A percentile compares a stretch with the other conserved stretches of the same genome.
phyloP scores from a whole-genome alignment of 2,888 invertebrate genomes.

The Ctenicera cuprea region DNA sequence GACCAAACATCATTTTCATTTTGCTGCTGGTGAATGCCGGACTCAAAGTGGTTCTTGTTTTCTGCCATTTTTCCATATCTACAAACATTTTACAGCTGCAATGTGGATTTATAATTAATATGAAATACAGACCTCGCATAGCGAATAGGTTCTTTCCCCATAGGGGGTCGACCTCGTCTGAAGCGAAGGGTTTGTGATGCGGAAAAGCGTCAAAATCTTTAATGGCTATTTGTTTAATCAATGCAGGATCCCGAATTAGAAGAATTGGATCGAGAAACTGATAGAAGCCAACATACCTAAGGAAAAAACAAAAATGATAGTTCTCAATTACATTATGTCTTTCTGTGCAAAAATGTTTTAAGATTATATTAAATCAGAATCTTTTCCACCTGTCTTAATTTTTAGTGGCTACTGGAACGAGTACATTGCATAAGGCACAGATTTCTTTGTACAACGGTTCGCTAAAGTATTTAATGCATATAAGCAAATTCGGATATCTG shows the following conservation, averaged over 20 bases:
- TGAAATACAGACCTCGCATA: conserved; percentile 7
- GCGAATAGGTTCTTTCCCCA: conserved; percentile 5
- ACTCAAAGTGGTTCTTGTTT: conserved; percentile 71
- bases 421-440: no score
- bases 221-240: conserved; percentile 74
- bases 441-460: no score
- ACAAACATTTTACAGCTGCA: no score
- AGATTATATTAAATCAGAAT: no score
- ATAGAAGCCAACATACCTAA: conserved; percentile 73
- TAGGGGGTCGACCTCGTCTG: not conserved
- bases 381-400: no score
- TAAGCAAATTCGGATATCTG: no score
- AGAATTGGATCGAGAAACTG: conserved; percentile 71
- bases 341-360: no score
- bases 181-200: conserved; percentile 67
- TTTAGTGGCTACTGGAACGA: no score
- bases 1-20: conserved; percentile 65
- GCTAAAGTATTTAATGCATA: no score
- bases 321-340: no score
- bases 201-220: conserved; percentile 77
- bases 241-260: conserved; percentile 75
- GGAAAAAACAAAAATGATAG: no score
- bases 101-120: no score
- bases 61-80: conserved; percentile 62
- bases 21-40: conserved; percentile 68